A percentile compares a stretch with the other conserved stretches of the same genome.
These are phyloP conservation scores for Barypeithes pellucidus DNA, from an alignment of 2,888 invertebrate genomes.

Conservation along the genomic window DNA sequence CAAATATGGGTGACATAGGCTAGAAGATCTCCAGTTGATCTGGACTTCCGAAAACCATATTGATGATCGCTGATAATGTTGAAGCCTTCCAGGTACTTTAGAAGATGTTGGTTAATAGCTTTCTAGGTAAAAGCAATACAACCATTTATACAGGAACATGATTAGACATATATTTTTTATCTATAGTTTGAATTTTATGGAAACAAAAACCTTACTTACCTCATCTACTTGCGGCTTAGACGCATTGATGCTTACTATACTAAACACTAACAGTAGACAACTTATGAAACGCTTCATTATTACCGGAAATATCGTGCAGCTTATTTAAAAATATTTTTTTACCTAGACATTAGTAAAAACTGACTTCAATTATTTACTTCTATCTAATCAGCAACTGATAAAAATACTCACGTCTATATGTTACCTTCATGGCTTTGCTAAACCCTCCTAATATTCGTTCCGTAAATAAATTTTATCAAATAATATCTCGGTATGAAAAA, in stretches of 20 bases:
- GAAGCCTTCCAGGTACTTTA: too few relatives aligned
- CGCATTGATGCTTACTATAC: too few relatives aligned
- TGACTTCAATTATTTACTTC: neutral
- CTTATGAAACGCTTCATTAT: slow-evolving; percentile 17
- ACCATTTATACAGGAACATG: too few relatives aligned
- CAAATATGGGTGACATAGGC: too few relatives aligned
- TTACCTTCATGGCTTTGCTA: neutral
- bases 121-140: too few relatives aligned
- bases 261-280: neutral
- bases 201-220: slow-evolving; percentile 10
- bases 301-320: neutral
- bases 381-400: slow-evolving; percentile 17
- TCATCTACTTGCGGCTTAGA: neutral
- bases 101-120: too few relatives aligned
- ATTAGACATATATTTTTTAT: too few relatives aligned
- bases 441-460: too few relatives aligned
- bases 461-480: neutral
- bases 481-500: neutral
- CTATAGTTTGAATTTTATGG: too few relatives aligned
- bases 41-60: too few relatives aligned
- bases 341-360: neutral
- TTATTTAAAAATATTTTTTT: neutral
- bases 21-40: too few relatives aligned
- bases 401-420: neutral
- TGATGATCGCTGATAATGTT: too few relatives aligned